These are phyloP conservation scores for Lanius collurio DNA, from an alignment of 2,113 vertebrate genomes.

Conservation along the genomic window DNA sequence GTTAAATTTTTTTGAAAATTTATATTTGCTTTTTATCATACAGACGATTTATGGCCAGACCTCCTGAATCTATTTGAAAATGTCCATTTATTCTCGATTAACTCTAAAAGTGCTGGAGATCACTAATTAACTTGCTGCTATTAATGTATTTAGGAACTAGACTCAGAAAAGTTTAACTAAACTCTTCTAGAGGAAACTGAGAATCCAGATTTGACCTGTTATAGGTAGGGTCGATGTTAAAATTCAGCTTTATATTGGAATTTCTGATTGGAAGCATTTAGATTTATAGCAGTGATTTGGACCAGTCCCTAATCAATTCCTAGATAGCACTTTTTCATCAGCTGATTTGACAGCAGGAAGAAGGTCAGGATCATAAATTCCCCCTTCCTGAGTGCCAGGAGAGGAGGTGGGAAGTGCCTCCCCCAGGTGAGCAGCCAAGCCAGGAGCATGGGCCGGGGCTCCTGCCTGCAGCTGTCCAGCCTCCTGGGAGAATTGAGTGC, in stretches of 20 bases:
- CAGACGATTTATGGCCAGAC: constrained; percentile 66
- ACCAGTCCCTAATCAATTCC: constrained; percentile 17
- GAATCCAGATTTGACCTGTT: neutral
- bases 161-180: neutral
- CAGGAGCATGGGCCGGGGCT: accelerated
- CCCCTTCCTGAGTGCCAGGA: neutral
- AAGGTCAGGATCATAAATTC: constrained; percentile 56
- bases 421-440: neutral
- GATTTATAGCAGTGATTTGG: constrained; percentile 49
- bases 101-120: constrained; percentile 54
- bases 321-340: constrained; percentile 39
- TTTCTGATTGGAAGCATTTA: neutral
- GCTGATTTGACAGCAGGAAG: constrained; percentile 34
- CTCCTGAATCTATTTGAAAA: constrained; percentile 65
- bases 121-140: neutral
- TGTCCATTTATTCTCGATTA: constrained; percentile 57
- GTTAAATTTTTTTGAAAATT: constrained; percentile 74
- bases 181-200: neutral
- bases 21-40: constrained; percentile 76
- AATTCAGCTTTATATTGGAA: neutral
- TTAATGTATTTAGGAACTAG: neutral
- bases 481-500: neutral
- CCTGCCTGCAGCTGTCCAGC: neutral
- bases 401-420: neutral
- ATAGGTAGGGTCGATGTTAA: neutral